A percentile compares a stretch with the other conserved stretches of the same genome.
Conservation (phyloP, 2,113 vertebrate genomes). For the Scolopax mira region DNA sequence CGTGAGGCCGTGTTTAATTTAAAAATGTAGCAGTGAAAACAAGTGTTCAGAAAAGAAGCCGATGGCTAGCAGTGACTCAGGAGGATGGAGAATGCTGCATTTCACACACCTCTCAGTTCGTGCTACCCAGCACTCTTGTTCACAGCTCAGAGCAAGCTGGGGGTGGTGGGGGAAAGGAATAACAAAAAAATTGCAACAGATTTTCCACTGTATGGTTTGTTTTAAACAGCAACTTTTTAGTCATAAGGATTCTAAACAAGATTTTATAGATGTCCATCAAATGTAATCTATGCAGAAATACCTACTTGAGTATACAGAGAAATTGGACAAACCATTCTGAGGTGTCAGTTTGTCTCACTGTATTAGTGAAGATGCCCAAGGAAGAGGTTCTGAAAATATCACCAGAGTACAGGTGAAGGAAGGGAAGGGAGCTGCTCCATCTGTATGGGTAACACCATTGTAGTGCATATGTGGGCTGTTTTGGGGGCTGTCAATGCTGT, state of each 20-base stretch:
- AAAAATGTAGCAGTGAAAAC: not conserved
- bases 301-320: not conserved
- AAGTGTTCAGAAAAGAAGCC: constrained; percentile 1
- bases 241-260: not conserved
- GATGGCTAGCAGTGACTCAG: constrained; percentile 30
- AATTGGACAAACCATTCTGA: not conserved
- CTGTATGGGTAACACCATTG: not conserved
- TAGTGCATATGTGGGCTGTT: not conserved
- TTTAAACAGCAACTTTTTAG: not conserved
- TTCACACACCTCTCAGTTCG: constrained; percentile 13
- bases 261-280: not conserved
- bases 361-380: not conserved
- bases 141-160: constrained; percentile 23
- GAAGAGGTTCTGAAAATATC: not conserved
- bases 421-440: not conserved
- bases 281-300: not conserved
- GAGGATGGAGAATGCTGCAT: constrained; percentile 14
- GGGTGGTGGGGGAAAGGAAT: constrained; percentile 21
- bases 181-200: constrained; percentile 29
- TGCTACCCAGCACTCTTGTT: constrained; percentile 31
- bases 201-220: constrained; percentile 6
- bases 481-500: constrained; percentile 3
- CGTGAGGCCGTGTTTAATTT: not conserved
- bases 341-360: not conserved
- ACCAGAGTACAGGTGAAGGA: not conserved